Evolutionary conservation across 2,797 vertebrate species (phyloP), one percentile per base, ranked within the genome.

Genomic region (Argentina silus): DNA sequence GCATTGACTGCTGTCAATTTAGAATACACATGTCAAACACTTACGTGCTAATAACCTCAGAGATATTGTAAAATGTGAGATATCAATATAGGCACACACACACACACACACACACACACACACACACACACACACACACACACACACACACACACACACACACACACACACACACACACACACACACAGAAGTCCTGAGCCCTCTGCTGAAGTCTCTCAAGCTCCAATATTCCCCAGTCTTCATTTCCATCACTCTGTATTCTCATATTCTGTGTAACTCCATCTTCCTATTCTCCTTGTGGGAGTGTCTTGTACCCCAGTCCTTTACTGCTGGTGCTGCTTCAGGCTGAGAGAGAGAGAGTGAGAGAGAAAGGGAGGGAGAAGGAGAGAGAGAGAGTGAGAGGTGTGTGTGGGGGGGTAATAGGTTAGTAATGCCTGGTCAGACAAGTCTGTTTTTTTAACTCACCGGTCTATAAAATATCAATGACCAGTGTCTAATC

Each of bases 311-410:
- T 75, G 82, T 81, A 17, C 53, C 82, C 81, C 70, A 0, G 70
- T 70, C 73, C 77, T 82, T 90, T 78, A 93, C 87, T 91, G 91
- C 87, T 93, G 92, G 87, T 92, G 90, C 79, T 92, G 91, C 89
- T 93, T 93, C 87, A 93, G 83, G 89, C 92, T 93, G 88, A 76
- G 87, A 89, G 12, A 85, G 76, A 83, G 88, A 89, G 79, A 88
- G 78, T 0, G 79, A 81, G 83, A 82, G 14, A 74, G 81, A 14
- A 10, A 81, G 83, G 82, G 14, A 74, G 81, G n/a, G 50, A 53
- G 12, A 53, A 7, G 3, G 51, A 53, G 51, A 15, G 7, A 50
- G 48, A 50, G 48, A 50, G 48, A 50, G 48, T 9, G 48, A 50
- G 48, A 50, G 27, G 27, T 36, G 27, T 36, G 27, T 36, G 27